A percentile compares a stretch with the other conserved stretches of the same genome.
These are phyloP conservation scores for Oreochromis spilurus DNA, from an alignment of 2,113 vertebrate genomes.

Conservation along the genomic window DNA sequence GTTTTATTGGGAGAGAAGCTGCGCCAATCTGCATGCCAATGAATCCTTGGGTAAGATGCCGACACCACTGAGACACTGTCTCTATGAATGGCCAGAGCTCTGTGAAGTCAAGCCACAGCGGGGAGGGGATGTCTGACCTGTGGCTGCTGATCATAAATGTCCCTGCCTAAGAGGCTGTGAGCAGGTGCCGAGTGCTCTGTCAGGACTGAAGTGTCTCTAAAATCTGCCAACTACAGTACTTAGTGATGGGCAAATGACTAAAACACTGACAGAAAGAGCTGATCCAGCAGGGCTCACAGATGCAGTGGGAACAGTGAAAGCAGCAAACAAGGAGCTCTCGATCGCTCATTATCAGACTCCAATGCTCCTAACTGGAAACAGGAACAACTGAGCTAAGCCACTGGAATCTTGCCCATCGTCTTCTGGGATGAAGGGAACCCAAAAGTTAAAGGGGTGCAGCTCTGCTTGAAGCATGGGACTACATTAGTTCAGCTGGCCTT, in stretches of 20 bases:
- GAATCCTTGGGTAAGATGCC: not conserved
- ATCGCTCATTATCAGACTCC: not conserved
- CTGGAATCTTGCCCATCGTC: not conserved
- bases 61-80: not conserved
- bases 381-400: not conserved
- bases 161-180: not conserved
- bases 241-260: not conserved
- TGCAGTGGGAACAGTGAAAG: not conserved
- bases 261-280: not conserved
- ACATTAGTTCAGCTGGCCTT: not conserved
- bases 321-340: not conserved
- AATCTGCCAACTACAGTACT: not conserved
- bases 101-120: not conserved
- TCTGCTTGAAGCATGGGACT: not conserved
- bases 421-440: not conserved
- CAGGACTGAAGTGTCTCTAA: not conserved
- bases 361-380: not conserved
- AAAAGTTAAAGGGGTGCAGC: not conserved
- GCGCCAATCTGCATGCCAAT: not conserved
- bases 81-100: not conserved
- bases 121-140: not conserved
- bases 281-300: not conserved
- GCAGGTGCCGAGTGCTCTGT: not conserved
- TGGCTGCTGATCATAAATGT: not conserved
- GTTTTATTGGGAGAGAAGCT: not conserved